Evolutionary conservation across 2,797 vertebrate genomes (phyloP).

Genomic region (Fundulus diaphanus): DNA sequence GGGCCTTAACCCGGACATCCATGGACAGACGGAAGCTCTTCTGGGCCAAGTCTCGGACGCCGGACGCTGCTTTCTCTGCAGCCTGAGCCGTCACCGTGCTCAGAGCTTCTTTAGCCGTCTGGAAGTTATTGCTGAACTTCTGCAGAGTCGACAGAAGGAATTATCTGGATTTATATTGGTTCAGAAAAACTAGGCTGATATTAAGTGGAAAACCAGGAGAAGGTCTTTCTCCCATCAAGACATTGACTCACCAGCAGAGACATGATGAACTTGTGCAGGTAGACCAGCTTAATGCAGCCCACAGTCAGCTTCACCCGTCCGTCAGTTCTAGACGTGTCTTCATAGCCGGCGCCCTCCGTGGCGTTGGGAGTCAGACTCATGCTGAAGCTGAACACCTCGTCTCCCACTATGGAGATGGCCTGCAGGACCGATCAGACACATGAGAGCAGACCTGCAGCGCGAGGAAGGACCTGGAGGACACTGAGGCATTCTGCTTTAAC

Average conservation of each 20-base stretch:
- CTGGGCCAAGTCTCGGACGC: conserved; percentile 90
- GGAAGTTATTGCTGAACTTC: conserved; percentile 75
- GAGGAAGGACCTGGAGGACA: background rate
- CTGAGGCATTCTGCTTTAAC: too few relatives aligned
- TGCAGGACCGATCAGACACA: conserved; percentile 48
- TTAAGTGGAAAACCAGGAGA: background rate
- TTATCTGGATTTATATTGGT: too few relatives aligned
- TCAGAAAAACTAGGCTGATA: background rate
- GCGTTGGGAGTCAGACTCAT: conserved; percentile 90
- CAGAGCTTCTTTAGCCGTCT: conserved; percentile 88
- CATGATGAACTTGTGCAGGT: conserved; percentile 93
- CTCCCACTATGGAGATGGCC: conserved; percentile 93
- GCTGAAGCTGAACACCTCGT: conserved; percentile 93
- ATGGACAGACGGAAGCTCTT: conserved; percentile 90
- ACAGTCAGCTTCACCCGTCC: conserved; percentile 89
- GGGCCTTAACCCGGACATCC: conserved; percentile 90
- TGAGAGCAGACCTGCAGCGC: background rate
- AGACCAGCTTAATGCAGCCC: conserved; percentile 94
- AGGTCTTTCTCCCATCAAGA: background rate
- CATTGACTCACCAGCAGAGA: conserved; percentile 88
- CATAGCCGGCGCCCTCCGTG: conserved; percentile 87
- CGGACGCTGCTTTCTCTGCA: conserved; percentile 92
- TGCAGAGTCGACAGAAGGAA: conserved; percentile 13
- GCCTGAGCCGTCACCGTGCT: conserved; percentile 91
- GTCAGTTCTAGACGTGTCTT: conserved; percentile 89